Conservation (phyloP, 1,140 invertebrate species). For the Pissodes strobi region DNA sequence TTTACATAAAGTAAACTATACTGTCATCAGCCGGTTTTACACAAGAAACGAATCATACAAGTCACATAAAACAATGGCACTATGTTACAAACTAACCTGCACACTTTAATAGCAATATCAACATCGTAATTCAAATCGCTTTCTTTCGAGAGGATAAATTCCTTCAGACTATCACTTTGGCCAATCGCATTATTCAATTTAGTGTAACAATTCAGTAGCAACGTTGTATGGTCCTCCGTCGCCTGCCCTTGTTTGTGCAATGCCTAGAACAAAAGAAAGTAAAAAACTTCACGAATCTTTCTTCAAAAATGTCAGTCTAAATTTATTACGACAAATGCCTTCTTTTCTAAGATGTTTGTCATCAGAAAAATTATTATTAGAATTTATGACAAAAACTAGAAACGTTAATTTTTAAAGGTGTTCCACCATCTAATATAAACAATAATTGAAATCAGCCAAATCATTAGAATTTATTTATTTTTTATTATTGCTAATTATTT, state of each 20-base stretch:
- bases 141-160: conserved; percentile 88
- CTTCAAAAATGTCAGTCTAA: background rate
- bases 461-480: no score
- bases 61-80: no score
- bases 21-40: no score
- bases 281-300: no score
- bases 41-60: no score
- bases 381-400: background rate
- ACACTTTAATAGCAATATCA: conserved; percentile 87
- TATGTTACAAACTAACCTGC: conserved; percentile 39
- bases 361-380: conserved; percentile 1
- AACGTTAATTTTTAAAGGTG: background rate
- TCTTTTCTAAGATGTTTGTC: background rate
- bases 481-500: no score
- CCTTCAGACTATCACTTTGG: conserved; percentile 74
- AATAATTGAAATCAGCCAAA: background rate
- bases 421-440: background rate
- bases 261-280: no score
- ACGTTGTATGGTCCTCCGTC: conserved; percentile 88
- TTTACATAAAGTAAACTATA: no score
- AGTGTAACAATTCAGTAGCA: conserved; percentile 90
- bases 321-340: background rate
- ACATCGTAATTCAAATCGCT: conserved; percentile 88
- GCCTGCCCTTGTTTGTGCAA: conserved; percentile 84
- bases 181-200: conserved; percentile 73